phyloP scores from a whole-genome alignment of 2,888 invertebrate species.

The Pandemis heparana region DNA sequence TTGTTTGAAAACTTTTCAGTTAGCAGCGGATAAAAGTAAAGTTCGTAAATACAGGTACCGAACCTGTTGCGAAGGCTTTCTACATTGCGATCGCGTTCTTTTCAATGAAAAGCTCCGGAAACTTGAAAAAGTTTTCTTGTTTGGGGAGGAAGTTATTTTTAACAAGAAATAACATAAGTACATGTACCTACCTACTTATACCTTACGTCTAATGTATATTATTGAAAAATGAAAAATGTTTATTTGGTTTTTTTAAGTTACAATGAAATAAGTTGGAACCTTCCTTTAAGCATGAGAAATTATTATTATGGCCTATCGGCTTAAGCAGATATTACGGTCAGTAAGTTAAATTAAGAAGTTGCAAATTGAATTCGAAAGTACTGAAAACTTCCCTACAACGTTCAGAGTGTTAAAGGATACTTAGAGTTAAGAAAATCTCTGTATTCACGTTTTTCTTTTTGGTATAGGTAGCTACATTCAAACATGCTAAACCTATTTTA shows the following conservation, averaged over 20 bases:
- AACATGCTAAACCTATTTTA: background rate
- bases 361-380: conserved; percentile 1
- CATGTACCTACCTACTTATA: background rate
- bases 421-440: too few species aligned
- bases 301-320: too few species aligned
- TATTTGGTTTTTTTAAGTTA: too few species aligned
- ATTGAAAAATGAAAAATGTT: too few species aligned
- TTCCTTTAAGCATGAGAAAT: too few species aligned
- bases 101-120: conserved; percentile 37
- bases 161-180: background rate
- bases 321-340: background rate
- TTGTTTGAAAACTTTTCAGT: conserved; percentile 51
- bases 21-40: conserved; percentile 46
- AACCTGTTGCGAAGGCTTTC: conserved; percentile 66
- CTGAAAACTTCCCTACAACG: background rate
- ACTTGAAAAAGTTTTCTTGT: conserved; percentile 22
- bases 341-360: conserved; percentile 3
- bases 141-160: background rate
- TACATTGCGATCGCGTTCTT: conserved; percentile 27
- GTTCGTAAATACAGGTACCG: conserved; percentile 43
- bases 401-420: too few species aligned
- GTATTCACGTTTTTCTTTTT: too few species aligned
- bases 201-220: background rate
- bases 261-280: too few species aligned
- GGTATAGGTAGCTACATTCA: too few species aligned